Conservation (phyloP, 1,140 invertebrate genomes). For the Oedothorax gibbosus region DNA sequence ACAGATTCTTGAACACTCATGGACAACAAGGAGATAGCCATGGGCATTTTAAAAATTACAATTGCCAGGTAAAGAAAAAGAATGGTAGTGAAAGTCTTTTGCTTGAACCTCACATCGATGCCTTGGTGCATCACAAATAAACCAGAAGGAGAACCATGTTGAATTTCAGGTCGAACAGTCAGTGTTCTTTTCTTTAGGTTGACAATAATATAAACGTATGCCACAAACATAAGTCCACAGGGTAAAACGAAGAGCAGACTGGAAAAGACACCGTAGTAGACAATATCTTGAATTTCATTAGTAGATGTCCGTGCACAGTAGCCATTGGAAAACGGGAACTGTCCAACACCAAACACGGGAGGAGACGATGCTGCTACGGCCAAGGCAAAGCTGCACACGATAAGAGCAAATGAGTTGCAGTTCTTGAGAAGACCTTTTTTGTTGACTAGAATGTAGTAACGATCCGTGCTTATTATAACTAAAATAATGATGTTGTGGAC, state of each 20-base stretch:
- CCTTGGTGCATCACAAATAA: background rate
- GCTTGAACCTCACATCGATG: conserved; percentile 27
- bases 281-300: background rate
- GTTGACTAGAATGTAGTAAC: conserved; percentile 32
- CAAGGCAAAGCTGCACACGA: background rate
- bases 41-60: conserved; percentile 22
- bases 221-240: conserved; percentile 14
- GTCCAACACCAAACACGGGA: conserved; percentile 26
- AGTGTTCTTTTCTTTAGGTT: background rate
- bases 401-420: background rate
- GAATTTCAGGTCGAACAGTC: background rate
- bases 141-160: too few relatives aligned
- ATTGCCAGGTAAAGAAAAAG: conserved; percentile 10
- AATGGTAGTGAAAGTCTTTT: conserved; percentile 42
- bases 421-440: background rate
- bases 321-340: conserved; percentile 4
- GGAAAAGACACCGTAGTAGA: conserved; percentile 30
- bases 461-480: conserved; percentile 36
- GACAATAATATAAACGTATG: conserved; percentile 21
- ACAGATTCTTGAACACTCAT: background rate
- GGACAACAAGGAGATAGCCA: background rate
- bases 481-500: conserved; percentile 21
- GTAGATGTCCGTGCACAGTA: background rate
- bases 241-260: conserved; percentile 32
- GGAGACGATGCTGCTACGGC: background rate